These are phyloP conservation scores for Cyclura pinguis DNA, from an alignment of 2,797 vertebrate species.

Conservation along the genomic window DNA sequence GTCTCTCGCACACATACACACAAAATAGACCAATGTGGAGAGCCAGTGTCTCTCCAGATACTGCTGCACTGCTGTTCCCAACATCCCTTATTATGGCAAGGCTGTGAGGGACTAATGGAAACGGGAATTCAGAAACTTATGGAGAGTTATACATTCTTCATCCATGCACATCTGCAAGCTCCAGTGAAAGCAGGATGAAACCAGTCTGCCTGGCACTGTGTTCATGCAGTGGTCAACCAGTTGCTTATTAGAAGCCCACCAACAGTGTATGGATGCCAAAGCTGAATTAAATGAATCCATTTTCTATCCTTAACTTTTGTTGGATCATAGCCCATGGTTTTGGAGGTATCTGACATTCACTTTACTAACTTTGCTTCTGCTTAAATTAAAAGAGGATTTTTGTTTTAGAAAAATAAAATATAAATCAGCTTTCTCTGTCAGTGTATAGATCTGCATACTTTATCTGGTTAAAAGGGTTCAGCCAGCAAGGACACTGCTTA, in stretches of 20 bases:
- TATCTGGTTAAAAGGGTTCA: background rate
- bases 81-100: background rate
- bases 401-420: constrained; percentile 20
- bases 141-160: background rate
- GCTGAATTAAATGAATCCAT: background rate
- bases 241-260: no score
- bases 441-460: background rate
- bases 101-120: background rate
- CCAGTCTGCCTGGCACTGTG: background rate
- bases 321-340: background rate
- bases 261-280: no score
- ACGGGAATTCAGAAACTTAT: background rate
- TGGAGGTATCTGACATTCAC: constrained; percentile 56
- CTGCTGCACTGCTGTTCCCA: background rate
- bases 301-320: background rate
- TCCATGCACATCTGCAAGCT: background rate
- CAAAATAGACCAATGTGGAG: background rate
- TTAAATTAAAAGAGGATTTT: constrained; percentile 65
- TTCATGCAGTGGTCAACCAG: no score
- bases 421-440: constrained; percentile 33
- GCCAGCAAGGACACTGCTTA: constrained; percentile 28
- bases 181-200: background rate
- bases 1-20: background rate
- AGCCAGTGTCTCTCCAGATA: background rate
- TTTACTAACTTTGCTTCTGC: constrained; percentile 56